These are phyloP conservation scores for Pelagia noctiluca DNA, from an alignment of 30 jellyfish, hydroid and myxozoan species.

Conservation along the genomic window DNA sequence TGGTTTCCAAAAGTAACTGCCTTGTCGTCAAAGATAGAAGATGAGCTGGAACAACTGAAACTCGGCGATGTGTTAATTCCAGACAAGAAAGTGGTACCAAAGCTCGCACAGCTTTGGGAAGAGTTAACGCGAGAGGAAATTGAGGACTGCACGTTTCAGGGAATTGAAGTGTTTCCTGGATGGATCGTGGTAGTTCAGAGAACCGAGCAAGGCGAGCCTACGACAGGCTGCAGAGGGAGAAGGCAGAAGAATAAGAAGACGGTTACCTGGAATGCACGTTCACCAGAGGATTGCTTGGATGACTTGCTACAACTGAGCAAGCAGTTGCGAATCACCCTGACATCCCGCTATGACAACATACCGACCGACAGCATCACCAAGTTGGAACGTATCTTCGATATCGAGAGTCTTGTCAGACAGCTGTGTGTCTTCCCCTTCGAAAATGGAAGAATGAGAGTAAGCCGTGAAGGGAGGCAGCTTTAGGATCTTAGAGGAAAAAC, in stretches of 20 bases:
- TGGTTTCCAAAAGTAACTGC: slow-evolving; percentile 2
- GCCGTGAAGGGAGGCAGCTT: not conserved
- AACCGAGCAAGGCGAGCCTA: not conserved
- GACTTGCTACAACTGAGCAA: slow-evolving; percentile 22
- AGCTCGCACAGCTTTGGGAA: slow-evolving; percentile 18
- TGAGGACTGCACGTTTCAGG: slow-evolving; percentile 35
- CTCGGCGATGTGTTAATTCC: slow-evolving; percentile 7
- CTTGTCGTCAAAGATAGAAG: not conserved
- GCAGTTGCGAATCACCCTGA: not conserved
- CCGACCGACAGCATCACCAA: not conserved
- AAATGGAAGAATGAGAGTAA: slow-evolving; percentile 3
- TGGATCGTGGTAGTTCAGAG: not conserved
- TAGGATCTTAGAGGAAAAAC: slow-evolving; percentile 9
- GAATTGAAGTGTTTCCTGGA: slow-evolving; percentile 6
- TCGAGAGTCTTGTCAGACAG: not conserved
- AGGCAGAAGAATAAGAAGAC: not conserved
- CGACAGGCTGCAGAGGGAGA: not conserved
- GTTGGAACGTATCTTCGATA: not conserved
- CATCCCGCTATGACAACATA: not conserved
- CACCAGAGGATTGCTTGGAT: slow-evolving; percentile 1
- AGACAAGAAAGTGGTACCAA: slow-evolving; percentile 1
- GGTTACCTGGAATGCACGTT: not conserved
- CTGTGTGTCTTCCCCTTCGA: slow-evolving; percentile 1
- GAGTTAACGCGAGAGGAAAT: slow-evolving; percentile 28
- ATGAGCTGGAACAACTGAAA: slow-evolving; percentile 2